phyloP scores from a whole-genome alignment of 2,888 invertebrate species.

The Gari tellinella region DNA sequence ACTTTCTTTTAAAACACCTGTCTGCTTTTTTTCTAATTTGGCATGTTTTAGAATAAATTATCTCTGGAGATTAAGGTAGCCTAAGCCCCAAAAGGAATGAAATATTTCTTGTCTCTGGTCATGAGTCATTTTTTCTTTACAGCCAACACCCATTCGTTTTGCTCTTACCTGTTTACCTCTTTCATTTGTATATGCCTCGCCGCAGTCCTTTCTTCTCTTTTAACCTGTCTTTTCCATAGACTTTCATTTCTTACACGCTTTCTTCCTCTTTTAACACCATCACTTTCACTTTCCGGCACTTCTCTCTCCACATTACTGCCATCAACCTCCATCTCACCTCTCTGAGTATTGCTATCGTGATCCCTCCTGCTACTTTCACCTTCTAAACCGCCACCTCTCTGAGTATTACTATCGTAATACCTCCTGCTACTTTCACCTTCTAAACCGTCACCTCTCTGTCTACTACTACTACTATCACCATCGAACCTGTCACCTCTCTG shows the following conservation, averaged over 20 bases:
- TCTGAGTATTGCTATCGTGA: too few species aligned
- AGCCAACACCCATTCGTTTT: conserved; percentile 11
- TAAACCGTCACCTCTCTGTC: not conserved
- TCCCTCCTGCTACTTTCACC: not conserved
- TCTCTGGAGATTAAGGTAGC: conserved; percentile 24
- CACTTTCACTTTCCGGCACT: not conserved
- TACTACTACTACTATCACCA: too few species aligned
- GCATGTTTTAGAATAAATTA: conserved; percentile 22
- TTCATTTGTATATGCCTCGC: conserved; percentile 1
- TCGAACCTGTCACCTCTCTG: not conserved
- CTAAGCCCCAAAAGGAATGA: conserved; percentile 23
- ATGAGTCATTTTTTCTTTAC: conserved; percentile 15
- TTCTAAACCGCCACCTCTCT: not conserved
- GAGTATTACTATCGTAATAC: not conserved
- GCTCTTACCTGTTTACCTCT: not conserved
- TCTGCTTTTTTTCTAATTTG: not conserved
- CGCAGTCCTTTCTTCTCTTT: conserved; percentile 17
- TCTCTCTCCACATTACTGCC: not conserved
- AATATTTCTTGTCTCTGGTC: conserved; percentile 10
- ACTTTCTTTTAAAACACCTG: not conserved
- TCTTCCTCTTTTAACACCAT: not conserved
- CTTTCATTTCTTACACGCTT: conserved; percentile 3
- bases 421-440: not conserved
- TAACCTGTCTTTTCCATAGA: conserved; percentile 19
- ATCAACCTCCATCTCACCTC: not conserved